These are phyloP conservation scores for Columbina picui DNA, from an alignment of 2,113 vertebrate species.

Conservation along the genomic window DNA sequence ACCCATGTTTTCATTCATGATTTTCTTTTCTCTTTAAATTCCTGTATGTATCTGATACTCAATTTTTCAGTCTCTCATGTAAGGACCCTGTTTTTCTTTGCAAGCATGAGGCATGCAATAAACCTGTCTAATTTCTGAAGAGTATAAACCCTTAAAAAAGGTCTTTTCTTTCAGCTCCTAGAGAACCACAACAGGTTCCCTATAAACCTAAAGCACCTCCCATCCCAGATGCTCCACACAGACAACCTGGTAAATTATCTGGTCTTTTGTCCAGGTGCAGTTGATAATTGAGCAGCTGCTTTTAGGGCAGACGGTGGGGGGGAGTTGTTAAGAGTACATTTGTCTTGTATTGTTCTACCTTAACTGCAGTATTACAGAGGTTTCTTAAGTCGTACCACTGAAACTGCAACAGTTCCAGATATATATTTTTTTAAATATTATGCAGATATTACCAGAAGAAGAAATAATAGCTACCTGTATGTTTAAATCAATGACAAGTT, in stretches of 20 bases:
- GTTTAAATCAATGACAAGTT: neutral
- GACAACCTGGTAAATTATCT: conserved; percentile 75
- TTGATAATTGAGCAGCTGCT: neutral
- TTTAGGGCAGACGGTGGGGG: neutral
- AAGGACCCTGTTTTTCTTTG: neutral
- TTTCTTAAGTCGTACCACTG: neutral
- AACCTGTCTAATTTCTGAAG: neutral
- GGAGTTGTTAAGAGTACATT: neutral
- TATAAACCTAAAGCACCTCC: conserved; percentile 59
- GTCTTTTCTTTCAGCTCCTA: conserved; percentile 70
- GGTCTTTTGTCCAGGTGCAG: neutral
- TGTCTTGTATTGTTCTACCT: neutral
- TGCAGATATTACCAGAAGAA: neutral
- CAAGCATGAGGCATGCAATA: neutral
- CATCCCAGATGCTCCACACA: conserved; percentile 28
- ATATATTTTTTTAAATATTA: neutral
- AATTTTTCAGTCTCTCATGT: neutral
- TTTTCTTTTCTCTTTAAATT: neutral
- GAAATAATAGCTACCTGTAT: neutral
- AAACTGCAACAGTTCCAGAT: neutral
- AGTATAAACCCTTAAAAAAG: neutral
- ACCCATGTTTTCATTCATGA: neutral
- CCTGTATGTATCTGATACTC: neutral
- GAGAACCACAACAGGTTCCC: conserved; percentile 48
- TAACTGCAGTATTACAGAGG: too few species aligned